Evolutionary conservation across 2,113 vertebrate genomes (phyloP).

Genomic region (Uria lomvia): DNA sequence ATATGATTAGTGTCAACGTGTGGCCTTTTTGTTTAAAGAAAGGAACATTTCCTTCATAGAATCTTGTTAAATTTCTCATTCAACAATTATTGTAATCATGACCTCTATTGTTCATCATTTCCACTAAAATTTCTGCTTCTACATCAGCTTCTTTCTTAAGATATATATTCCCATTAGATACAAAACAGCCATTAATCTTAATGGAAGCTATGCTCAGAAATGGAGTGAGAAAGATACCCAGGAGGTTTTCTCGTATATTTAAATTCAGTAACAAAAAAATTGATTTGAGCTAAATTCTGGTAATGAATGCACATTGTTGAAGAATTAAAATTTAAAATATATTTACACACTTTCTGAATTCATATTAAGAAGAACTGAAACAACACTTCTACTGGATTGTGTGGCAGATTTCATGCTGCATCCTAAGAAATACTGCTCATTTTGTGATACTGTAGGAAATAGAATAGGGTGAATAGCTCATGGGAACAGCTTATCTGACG

Average conservation of each 20-base stretch:
- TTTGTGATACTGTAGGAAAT: background rate
- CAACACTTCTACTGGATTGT: background rate
- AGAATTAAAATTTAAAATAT: constrained; percentile 56
- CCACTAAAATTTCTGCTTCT: constrained; percentile 49
- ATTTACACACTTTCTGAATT: constrained; percentile 41
- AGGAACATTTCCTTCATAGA: constrained; percentile 27
- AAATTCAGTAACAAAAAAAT: constrained; percentile 50
- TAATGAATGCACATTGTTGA: constrained; percentile 46
- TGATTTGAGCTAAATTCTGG: constrained; percentile 28
- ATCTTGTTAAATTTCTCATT: constrained; percentile 38
- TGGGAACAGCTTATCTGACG: background rate
- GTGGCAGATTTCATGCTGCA: background rate
- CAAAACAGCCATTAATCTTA: constrained; percentile 50
- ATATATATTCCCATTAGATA: constrained; percentile 61
- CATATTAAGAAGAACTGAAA: constrained; percentile 38
- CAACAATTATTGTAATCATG: constrained; percentile 64
- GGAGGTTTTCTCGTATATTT: constrained; percentile 36
- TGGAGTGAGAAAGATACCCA: constrained; percentile 30
- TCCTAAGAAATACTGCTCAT: background rate
- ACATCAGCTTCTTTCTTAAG: constrained; percentile 26
- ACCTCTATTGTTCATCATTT: constrained; percentile 46
- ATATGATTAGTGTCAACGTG: constrained; percentile 45
- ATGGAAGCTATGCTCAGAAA: constrained; percentile 43
- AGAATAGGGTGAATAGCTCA: background rate
- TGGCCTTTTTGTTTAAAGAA: constrained; percentile 46